A percentile compares a stretch with the other conserved stretches of the same genome.
These are phyloP conservation scores for Manis javanica DNA, from an alignment of 2,797 vertebrate species.

Conservation along the genomic window DNA sequence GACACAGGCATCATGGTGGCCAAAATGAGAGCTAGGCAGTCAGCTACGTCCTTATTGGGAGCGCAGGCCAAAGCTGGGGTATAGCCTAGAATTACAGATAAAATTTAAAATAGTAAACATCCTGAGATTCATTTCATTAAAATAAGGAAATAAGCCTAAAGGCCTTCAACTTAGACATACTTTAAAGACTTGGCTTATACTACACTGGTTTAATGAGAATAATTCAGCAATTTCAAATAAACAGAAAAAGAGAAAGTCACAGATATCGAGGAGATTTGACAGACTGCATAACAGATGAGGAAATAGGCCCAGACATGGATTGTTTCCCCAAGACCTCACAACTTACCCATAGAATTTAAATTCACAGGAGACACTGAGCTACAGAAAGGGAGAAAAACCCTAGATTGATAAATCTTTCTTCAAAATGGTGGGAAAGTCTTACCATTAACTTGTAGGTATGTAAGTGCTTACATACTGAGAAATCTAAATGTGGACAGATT, in stretches of 20 bases:
- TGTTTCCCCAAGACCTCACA: background rate
- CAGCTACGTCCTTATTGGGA: slow-evolving; percentile 98
- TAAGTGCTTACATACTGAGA: background rate
- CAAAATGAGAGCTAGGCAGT: slow-evolving; percentile 98
- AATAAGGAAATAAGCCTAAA: background rate
- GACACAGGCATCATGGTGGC: slow-evolving; percentile 99
- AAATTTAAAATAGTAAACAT: slow-evolving; percentile 51
- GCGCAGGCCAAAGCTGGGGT: slow-evolving; percentile 98
- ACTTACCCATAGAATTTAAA: background rate
- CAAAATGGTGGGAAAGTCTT: background rate
- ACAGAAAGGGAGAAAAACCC: background rate
- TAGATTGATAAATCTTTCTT: background rate
- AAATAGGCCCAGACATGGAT: background rate
- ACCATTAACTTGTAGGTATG: background rate
- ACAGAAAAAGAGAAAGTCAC: background rate
- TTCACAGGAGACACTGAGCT: background rate
- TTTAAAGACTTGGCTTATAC: slow-evolving; percentile 34
- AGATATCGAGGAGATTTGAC: background rate
- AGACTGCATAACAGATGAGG: background rate
- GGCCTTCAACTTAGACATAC: slow-evolving; percentile 15
- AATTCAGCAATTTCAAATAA: slow-evolving; percentile 27
- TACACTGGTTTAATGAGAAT: background rate
- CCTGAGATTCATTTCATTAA: background rate
- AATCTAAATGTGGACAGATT: background rate
- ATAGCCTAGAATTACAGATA: slow-evolving; percentile 90